Percentiles rank a stretch among this genome's conserved stretches.
Conservation (phyloP, 2,113 vertebrate genomes). For the Ailuropoda melanoleuca region DNA sequence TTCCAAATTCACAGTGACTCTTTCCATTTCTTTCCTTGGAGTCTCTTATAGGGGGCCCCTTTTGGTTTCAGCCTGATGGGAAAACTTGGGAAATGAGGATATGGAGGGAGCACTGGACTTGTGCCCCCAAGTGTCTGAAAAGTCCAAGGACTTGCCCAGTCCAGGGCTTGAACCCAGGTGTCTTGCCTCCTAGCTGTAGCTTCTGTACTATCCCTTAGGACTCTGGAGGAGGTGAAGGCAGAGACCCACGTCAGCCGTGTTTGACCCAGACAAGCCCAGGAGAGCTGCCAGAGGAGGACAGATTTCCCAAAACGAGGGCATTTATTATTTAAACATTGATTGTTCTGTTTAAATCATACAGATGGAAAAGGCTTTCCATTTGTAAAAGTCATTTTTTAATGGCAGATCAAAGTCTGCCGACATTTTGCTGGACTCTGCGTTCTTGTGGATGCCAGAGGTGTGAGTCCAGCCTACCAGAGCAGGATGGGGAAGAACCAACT, state of each 20-base stretch:
- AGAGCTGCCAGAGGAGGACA: background rate
- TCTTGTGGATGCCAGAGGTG: background rate
- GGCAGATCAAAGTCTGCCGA: constrained; percentile 32
- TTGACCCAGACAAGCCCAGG: constrained; percentile 21
- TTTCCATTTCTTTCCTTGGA: background rate
- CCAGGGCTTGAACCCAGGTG: too few relatives aligned
- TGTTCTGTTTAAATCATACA: constrained; percentile 55
- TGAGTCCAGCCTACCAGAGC: background rate
- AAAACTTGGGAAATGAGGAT: too few relatives aligned
- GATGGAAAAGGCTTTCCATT: constrained; percentile 51
- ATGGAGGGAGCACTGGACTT: background rate
- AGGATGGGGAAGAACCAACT: background rate
- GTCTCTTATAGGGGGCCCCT: background rate
- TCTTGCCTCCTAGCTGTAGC: background rate
- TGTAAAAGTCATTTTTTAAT: constrained; percentile 60
- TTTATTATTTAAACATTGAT: constrained; percentile 73
- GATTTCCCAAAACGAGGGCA: constrained; percentile 34
- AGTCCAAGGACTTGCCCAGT: too few relatives aligned
- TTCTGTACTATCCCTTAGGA: background rate
- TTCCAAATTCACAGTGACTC: background rate
- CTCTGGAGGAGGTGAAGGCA: background rate
- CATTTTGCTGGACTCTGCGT: constrained; percentile 8
- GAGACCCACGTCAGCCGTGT: background rate
- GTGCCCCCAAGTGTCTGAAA: background rate
- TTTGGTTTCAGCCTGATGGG: background rate